A percentile compares a stretch with the other conserved stretches of the same genome.
phyloP scores from a whole-genome alignment of 2,797 vertebrate species.

The Platyrinchus mystaceus region DNA sequence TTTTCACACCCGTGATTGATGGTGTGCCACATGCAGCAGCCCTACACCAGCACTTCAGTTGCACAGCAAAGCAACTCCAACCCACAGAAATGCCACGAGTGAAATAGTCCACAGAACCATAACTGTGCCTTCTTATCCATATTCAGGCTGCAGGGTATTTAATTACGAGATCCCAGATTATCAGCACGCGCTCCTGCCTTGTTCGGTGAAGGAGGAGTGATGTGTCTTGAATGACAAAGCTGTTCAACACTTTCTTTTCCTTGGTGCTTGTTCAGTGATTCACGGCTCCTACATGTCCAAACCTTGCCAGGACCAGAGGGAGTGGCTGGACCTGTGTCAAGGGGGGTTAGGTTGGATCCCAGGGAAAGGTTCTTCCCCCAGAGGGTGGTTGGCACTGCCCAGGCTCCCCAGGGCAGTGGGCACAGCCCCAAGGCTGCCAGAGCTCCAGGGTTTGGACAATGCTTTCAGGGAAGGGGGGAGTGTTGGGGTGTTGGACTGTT shows the following conservation, averaged over 20 bases:
- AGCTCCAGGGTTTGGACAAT: neutral
- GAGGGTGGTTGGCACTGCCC: neutral
- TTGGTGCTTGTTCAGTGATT: neutral
- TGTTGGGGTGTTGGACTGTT: neutral
- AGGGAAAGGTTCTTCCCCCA: neutral
- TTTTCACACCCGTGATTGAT: slow-evolving; percentile 18
- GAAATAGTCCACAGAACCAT: neutral
- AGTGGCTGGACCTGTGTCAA: neutral
- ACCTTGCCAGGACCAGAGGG: neutral
- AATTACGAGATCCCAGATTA: slow-evolving; percentile 26
- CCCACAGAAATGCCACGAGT: neutral
- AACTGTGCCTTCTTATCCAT: neutral
- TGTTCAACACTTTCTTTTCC: neutral
- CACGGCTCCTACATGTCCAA: neutral
- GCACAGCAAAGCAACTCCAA: slow-evolving; percentile 1
- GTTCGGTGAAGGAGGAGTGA: neutral
- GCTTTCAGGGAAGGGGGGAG: neutral
- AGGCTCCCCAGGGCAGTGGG: neutral
- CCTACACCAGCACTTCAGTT: neutral
- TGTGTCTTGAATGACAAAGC: neutral
- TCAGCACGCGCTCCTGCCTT: neutral
- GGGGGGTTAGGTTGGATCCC: neutral
- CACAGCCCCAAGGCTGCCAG: neutral
- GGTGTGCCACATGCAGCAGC: neutral
- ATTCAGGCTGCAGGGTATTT: slow-evolving; percentile 48